Evolutionary conservation across 1,140 invertebrate species (phyloP), one percentile per base, ranked within the genome.

Genomic region (Polyergus mexicanus): DNA sequence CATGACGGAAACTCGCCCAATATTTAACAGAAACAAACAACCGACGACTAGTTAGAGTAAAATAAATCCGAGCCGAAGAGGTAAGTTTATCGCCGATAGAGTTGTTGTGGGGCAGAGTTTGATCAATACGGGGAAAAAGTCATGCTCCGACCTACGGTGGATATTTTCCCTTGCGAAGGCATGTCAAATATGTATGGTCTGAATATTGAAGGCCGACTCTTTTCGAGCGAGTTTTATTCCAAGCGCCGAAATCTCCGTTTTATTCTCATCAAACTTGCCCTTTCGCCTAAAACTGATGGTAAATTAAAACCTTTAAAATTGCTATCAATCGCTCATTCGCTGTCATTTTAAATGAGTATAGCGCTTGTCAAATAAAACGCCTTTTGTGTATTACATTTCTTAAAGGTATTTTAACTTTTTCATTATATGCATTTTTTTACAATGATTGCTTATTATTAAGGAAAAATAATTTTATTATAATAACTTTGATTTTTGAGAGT

Each of bases 91-190:
- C 56, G 56, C 51, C 54, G 54, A 51, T 56, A 54, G 75, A 85
- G 76, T 83, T 86, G 66, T 56, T 83, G n/a, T 68, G 25, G 38
- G 58, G 19, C 47, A 11, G 78, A 86, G 69, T 62, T 84, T 86
- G 80, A 86, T 86, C 85, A 86, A 86, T 86, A 86, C 85, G 19
- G 51, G 51, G 60, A 63, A 22, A 86, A 84, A 86, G 77, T 47
- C 35, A 74, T 74, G 54, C 78, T 69, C n/a, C 54, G 25, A 65
- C 62, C 47, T 41, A 41, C 41, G 51, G 74, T 47, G 68, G 51
- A 72, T 66, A 76, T 86, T 86, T 75, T 86, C 71, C 69, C 47
- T 84, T 62, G 54, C 28, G 28, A 84, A 84, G 47, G 47, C 62
- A 75, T 62, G 71, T 86, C 56, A 84, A 86, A 84, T 84, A 86